Evolutionary conservation across 1,140 invertebrate species (phyloP).

Genomic region (Dendrolimus kikuchii): DNA sequence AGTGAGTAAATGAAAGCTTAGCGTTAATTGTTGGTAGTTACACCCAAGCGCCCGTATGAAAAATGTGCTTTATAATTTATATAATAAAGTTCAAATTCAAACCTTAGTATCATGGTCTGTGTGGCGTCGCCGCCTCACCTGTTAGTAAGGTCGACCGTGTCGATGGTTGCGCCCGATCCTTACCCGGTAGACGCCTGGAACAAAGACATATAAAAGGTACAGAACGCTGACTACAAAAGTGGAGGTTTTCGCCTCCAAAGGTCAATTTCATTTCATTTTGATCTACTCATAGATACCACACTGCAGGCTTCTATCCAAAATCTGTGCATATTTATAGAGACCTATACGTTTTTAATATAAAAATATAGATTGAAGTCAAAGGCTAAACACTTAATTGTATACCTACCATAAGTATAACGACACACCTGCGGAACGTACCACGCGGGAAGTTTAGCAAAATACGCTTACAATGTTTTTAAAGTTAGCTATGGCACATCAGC

Average conservation of each 20-base stretch:
- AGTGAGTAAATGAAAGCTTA: slow-evolving; percentile 17
- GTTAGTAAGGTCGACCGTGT: slow-evolving; percentile 66
- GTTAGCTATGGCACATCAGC: too few species aligned
- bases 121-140: slow-evolving; percentile 66
- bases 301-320: too few species aligned
- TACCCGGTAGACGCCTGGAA: slow-evolving; percentile 49
- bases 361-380: too few species aligned
- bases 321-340: too few species aligned
- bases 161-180: slow-evolving; percentile 50
- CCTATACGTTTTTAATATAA: too few species aligned
- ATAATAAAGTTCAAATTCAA: slow-evolving; percentile 61
- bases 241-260: neutral
- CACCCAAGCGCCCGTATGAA: neutral
- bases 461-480: too few species aligned
- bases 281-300: too few species aligned
- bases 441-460: too few species aligned
- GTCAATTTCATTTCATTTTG: too few species aligned
- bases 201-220: slow-evolving; percentile 10
- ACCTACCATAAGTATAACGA: too few species aligned
- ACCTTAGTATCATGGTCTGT: slow-evolving; percentile 70
- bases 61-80: slow-evolving; percentile 5
- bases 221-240: neutral
- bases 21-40: slow-evolving; percentile 7
- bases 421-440: too few species aligned
- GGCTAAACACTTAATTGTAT: too few species aligned